Evolutionary conservation across 1,140 invertebrate genomes (phyloP), one percentile per base, ranked within the genome.

Genomic region (Calliopsis andreniformis): DNA sequence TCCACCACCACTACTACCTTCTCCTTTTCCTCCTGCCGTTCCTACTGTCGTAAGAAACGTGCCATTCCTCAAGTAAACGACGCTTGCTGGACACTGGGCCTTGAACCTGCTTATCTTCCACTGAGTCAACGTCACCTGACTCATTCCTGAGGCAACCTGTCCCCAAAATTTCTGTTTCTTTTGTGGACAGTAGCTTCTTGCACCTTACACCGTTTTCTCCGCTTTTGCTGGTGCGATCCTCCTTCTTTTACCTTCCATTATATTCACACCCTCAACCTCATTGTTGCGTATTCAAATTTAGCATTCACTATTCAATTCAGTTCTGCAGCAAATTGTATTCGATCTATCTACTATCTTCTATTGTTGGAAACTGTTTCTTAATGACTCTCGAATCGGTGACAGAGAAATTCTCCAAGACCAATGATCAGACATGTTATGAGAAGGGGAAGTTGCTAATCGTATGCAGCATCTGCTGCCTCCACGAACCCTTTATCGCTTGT

Each of bases 101-200:
- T 83, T 82, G 79, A 83, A 83, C 81, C 68, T 82, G 79, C 69
- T 83, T 78, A 82, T 83, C 79, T 82, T 64, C 49, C 35, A 55
- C 56, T 49, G 25, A 77, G 61, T 56, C 59, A 35, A 35, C 68
- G 30, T 70, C 80, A 82, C 75, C 80, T 82, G 80, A 83, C 73
- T 68, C 63, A 43, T 32, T 39, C n/a, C 28, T 20, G 51, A 42
- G 71, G 18, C 67, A 68, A 81, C 75, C 73, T 73, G 73, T 68
- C 47, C 28, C 51, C 30, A 58, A 67, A 68, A 23, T 51, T 25
- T 25, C 30, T 49, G n/a, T 30, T n/a, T 32, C 62, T 25, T 25
- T 49, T 43, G n/a, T 59, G 39, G 2, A 3, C 12, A 47, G 14
- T 39, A 23, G 42, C 61, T 47, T 45, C 61, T 14, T 53, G 28